Percentiles rank a stretch among this genome's conserved stretches.
Evolutionary conservation across 1,140 invertebrate genomes (phyloP).

Genomic region (Amyelois transitella): DNA sequence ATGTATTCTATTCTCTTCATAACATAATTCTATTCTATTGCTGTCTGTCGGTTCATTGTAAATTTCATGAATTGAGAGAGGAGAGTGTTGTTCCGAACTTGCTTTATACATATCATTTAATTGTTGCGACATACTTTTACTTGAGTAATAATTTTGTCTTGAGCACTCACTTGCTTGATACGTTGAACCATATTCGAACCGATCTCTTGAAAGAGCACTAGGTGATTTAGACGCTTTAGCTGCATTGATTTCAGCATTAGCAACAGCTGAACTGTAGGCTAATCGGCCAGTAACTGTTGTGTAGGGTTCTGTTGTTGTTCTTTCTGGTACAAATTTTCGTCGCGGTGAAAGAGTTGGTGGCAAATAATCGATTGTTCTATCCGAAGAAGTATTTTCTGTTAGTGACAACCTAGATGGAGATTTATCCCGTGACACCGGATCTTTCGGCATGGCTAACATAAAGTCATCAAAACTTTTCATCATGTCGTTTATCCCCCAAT

Average conservation of each 20-base stretch:
- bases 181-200: conserved; percentile 63
- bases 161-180: conserved; percentile 54
- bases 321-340: conserved; percentile 71
- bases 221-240: conserved; percentile 69
- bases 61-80: conserved; percentile 78
- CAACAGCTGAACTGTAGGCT: conserved; percentile 77
- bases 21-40: conserved; percentile 69
- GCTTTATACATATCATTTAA: conserved; percentile 55
- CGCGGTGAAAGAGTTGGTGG: conserved; percentile 72
- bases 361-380: conserved; percentile 74
- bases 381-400: conserved; percentile 66
- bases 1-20: conserved; percentile 71
- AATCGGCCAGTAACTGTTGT: conserved; percentile 76
- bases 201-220: conserved; percentile 64
- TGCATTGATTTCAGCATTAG: conserved; percentile 75
- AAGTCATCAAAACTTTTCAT: conserved; percentile 76
- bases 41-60: conserved; percentile 76
- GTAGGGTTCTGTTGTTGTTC: conserved; percentile 74
- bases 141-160: conserved; percentile 50
- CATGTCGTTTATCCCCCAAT: conserved; percentile 83
- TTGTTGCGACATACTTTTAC: conserved; percentile 44
- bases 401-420: conserved; percentile 77
- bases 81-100: conserved; percentile 75
- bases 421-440: conserved; percentile 59
- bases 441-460: conserved; percentile 64